Conservation (phyloP, 1,140 invertebrate genomes). For the Bombus confusus region DNA sequence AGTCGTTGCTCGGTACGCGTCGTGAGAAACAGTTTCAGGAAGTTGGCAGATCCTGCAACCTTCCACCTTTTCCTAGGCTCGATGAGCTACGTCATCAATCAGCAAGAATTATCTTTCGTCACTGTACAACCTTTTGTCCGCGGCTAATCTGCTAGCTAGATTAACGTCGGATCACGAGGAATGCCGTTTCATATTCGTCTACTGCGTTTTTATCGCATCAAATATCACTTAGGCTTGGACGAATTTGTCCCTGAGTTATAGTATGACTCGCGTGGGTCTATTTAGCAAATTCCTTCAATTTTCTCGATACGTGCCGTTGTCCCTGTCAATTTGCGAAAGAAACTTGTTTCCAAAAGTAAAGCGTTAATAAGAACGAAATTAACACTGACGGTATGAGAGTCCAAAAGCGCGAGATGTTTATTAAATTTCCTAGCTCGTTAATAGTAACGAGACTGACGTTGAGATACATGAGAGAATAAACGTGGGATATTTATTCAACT, state of each 20-base stretch:
- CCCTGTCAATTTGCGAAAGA: too few relatives aligned
- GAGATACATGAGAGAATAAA: too few relatives aligned
- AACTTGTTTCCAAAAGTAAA: too few relatives aligned
- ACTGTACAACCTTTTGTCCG: constrained; percentile 19
- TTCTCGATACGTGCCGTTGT: background rate
- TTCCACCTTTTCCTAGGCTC: constrained; percentile 27
- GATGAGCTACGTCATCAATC: constrained; percentile 19
- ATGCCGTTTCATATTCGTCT: constrained; percentile 17
- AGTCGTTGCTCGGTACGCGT: background rate
- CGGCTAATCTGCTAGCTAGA: constrained; percentile 32
- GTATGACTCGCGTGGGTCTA: background rate
- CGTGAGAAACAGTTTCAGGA: constrained; percentile 37
- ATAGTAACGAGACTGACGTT: too few relatives aligned
- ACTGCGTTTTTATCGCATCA: constrained; percentile 31
- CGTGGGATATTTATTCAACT: too few relatives aligned
- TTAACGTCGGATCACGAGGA: constrained; percentile 10
- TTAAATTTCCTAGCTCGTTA: too few relatives aligned
- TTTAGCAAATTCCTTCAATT: background rate
- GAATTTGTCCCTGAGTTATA: background rate
- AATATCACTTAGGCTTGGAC: constrained; percentile 14
- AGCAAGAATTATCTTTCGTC: constrained; percentile 44
- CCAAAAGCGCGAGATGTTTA: too few relatives aligned
- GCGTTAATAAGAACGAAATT: too few relatives aligned
- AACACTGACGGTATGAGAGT: too few relatives aligned
- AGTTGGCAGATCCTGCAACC: constrained; percentile 17